These are phyloP conservation scores for Halictus rubicundus DNA, from an alignment of 1,140 invertebrate genomes.

Conservation along the genomic window DNA sequence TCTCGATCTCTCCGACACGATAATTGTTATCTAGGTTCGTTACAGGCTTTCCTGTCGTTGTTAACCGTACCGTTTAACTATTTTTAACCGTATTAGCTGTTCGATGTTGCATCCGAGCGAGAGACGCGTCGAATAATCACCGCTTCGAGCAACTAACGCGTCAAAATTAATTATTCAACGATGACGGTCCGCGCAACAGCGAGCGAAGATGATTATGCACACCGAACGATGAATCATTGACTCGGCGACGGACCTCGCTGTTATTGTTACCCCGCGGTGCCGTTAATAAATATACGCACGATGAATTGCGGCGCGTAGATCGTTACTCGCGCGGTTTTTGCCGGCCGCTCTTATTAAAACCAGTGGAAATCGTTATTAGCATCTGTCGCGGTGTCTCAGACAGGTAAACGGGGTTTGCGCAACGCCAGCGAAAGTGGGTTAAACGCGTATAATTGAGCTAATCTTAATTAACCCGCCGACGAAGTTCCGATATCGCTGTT, in stretches of 20 bases:
- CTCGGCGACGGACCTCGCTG: conserved; percentile 22
- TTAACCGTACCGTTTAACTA: too few species aligned
- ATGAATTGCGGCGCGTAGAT: conserved; percentile 42
- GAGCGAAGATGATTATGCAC: conserved; percentile 26
- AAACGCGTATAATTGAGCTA: conserved; percentile 48
- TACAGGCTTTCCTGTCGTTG: conserved; percentile 15
- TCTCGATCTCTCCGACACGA: conserved; percentile 19
- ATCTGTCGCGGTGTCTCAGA: conserved; percentile 50
- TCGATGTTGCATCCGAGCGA: too few species aligned
- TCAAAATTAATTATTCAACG: conserved; percentile 56
- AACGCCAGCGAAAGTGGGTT: conserved; percentile 50
- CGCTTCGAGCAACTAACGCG: too few species aligned
- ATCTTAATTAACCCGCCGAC: conserved; percentile 46
- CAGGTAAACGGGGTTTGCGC: conserved; percentile 41
- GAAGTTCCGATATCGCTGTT: conserved; percentile 36
- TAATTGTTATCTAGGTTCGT: conserved; percentile 25
- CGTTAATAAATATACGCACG: conserved; percentile 29
- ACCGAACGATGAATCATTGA: conserved; percentile 60
- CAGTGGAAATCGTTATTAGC: conserved; percentile 47
- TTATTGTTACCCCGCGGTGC: conserved; percentile 23
- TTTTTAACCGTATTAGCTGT: neutral
- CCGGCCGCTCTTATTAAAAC: conserved; percentile 44
- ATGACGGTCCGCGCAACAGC: neutral
- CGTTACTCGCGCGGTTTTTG: conserved; percentile 21
- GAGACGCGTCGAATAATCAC: too few species aligned